Conservation (phyloP, 2,113 vertebrate species). For the Blennius ocellaris region DNA sequence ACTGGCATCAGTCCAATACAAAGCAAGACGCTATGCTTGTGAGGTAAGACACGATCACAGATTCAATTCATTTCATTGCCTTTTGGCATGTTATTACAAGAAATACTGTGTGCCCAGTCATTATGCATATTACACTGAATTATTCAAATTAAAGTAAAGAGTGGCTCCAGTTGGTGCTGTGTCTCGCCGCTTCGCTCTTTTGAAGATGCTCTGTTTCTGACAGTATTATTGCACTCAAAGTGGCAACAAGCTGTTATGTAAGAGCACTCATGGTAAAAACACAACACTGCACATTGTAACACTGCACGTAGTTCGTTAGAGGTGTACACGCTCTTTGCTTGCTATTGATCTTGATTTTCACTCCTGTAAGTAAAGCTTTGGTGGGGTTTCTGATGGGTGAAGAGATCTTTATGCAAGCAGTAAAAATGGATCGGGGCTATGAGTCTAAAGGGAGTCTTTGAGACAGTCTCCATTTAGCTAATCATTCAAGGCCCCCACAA, state of each 20-base stretch:
- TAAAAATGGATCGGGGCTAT: constrained; percentile 51
- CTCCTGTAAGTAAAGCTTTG: constrained; percentile 47
- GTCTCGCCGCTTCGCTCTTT: constrained; percentile 14
- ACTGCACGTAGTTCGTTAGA: constrained; percentile 4
- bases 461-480: constrained; percentile 17
- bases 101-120: constrained; percentile 49
- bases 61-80: constrained; percentile 59
- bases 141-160: constrained; percentile 68
- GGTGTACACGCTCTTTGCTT: constrained; percentile 6
- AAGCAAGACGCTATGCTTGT: constrained; percentile 33
- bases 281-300: constrained; percentile 18
- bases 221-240: constrained; percentile 2
- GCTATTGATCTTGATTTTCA: constrained; percentile 31
- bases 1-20: constrained; percentile 29
- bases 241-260: constrained; percentile 22
- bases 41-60: constrained; percentile 45
- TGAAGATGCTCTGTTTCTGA: constrained; percentile 21
- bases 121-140: constrained; percentile 68
- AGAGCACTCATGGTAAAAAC: constrained; percentile 19
- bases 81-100: constrained; percentile 61
- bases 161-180: constrained; percentile 9
- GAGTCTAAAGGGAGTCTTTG: constrained; percentile 23
- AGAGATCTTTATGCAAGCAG: constrained; percentile 34
- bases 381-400: constrained; percentile 3
- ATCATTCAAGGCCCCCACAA: background rate